Evolutionary conservation across 2,797 vertebrate genomes (phyloP).

Genomic region (Staurois parvus): DNA sequence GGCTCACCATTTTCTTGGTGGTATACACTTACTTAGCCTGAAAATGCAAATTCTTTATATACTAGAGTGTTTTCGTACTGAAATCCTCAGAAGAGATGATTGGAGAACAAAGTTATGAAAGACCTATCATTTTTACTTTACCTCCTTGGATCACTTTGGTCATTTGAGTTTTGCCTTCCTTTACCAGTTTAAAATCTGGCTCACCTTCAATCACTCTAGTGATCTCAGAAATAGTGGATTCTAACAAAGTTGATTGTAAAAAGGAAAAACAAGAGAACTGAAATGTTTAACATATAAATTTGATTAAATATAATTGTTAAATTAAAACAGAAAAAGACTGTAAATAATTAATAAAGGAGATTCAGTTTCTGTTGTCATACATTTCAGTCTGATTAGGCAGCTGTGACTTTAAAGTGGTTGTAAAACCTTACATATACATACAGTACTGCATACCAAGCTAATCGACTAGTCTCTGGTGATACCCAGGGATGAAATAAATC

Average conservation of each 20-base stretch:
- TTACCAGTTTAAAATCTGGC: conserved; percentile 77
- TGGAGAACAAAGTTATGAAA: background rate
- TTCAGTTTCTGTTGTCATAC: background rate
- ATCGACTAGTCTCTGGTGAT: too few relatives aligned
- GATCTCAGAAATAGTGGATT: conserved; percentile 78
- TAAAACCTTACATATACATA: too few relatives aligned
- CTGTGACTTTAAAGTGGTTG: background rate
- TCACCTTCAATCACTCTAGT: conserved; percentile 81
- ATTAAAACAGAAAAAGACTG: background rate
- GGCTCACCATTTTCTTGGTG: conserved; percentile 22
- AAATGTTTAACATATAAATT: background rate
- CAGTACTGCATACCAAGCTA: too few relatives aligned
- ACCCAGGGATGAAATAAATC: too few relatives aligned
- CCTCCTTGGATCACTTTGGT: conserved; percentile 65
- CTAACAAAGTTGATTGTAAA: conserved; percentile 68
- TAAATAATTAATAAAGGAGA: background rate
- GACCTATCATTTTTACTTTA: conserved; percentile 29
- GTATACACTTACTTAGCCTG: conserved; percentile 11
- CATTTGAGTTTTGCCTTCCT: conserved; percentile 75
- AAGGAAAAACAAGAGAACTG: conserved; percentile 34
- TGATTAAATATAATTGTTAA: background rate
- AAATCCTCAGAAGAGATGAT: background rate
- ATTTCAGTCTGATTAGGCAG: background rate
- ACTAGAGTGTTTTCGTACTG: background rate
- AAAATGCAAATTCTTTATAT: background rate